A percentile compares a stretch with the other conserved stretches of the same genome.
These are phyloP conservation scores for Tuberolachnus salignus DNA, from an alignment of 2,888 invertebrate species.

Conservation along the genomic window DNA sequence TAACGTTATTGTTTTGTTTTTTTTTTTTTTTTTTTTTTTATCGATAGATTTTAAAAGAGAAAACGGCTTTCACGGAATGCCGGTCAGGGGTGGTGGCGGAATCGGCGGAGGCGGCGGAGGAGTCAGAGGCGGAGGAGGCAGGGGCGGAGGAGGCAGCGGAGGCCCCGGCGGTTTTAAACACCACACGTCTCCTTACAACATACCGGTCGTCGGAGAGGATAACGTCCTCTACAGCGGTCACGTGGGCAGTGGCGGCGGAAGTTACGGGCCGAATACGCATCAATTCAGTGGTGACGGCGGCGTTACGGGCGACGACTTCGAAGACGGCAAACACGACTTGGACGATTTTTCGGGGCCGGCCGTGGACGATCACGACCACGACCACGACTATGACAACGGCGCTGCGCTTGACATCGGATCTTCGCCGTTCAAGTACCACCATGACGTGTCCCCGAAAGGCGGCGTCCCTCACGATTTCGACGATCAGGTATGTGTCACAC, in stretches of 20 bases:
- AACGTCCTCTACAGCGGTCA: conserved; percentile 60
- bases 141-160: conserved; percentile 72
- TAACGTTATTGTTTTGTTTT: no score
- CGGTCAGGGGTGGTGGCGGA: conserved; percentile 63
- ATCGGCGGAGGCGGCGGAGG: conserved; percentile 79
- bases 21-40: no score
- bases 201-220: conserved; percentile 36
- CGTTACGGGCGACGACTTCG: background rate
- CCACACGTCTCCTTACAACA: conserved; percentile 15
- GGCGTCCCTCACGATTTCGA: background rate
- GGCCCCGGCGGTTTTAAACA: conserved; percentile 71
- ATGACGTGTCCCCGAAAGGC: conserved; percentile 29
- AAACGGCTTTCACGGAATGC: conserved; percentile 53
- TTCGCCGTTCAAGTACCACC: conserved; percentile 41
- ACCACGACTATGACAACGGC: background rate
- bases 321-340: background rate
- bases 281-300: background rate
- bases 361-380: background rate
- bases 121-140: conserved; percentile 72
- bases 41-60: conserved; percentile 53
- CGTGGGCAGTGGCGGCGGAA: background rate
- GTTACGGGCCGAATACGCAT: background rate
- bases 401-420: background rate
- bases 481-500: conserved; percentile 15
- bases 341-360: background rate